A percentile compares a stretch with the other conserved stretches of the same genome.
Evolutionary conservation across 2,113 vertebrate genomes (phyloP).

Genomic region (Phasianus colchicus): DNA sequence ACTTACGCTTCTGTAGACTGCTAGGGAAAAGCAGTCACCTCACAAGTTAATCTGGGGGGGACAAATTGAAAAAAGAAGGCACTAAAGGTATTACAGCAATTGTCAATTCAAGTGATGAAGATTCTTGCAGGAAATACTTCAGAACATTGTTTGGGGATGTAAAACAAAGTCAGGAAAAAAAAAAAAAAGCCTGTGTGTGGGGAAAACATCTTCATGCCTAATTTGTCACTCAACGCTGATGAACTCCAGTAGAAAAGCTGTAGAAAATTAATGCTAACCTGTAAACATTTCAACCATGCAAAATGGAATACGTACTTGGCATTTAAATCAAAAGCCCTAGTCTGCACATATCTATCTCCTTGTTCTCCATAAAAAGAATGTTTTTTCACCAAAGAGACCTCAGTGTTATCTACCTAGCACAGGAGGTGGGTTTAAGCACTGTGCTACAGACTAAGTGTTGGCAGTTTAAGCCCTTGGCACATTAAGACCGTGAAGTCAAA

Average conservation of each 20-base stretch:
- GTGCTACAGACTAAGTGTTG: neutral
- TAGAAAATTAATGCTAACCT: constrained; percentile 30
- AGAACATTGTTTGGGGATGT: neutral
- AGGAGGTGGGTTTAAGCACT: neutral
- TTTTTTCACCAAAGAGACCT: neutral
- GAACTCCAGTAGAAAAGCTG: neutral
- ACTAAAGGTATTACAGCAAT: neutral
- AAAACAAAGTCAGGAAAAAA: neutral
- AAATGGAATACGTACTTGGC: neutral
- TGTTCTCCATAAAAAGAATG: neutral
- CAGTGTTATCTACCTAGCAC: neutral
- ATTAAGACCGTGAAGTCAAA: neutral
- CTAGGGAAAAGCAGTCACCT: neutral
- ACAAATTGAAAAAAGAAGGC: neutral
- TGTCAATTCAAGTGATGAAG: fast-evolving
- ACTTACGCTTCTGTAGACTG: neutral
- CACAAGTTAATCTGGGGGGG: neutral
- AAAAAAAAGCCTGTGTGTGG: neutral
- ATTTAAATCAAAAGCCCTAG: constrained; percentile 18
- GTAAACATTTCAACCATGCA: neutral
- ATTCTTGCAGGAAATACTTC: neutral
- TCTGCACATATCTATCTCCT: neutral
- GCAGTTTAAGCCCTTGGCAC: neutral
- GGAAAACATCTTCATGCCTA: neutral
- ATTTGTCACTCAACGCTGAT: neutral